A percentile compares a stretch with the other conserved stretches of the same genome.
Evolutionary conservation across 2,888 invertebrate species (phyloP).

Genomic region (Erebia palarica): DNA sequence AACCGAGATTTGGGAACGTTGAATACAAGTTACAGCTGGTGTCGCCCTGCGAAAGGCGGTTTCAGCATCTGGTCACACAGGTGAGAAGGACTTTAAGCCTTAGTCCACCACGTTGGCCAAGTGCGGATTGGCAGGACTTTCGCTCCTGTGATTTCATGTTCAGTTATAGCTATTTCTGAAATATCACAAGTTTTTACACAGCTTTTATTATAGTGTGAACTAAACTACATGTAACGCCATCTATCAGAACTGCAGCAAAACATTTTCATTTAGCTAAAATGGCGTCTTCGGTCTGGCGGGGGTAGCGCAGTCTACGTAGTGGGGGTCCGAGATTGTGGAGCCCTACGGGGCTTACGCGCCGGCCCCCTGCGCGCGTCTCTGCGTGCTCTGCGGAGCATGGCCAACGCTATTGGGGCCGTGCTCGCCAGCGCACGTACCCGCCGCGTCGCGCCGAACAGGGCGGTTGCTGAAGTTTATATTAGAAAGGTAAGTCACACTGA

Average conservation of each 20-base stretch:
- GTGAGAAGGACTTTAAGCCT: conserved; percentile 54
- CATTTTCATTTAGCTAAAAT: conserved; percentile 89
- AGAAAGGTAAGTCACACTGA: conserved; percentile 84
- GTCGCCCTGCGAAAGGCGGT: conserved; percentile 92
- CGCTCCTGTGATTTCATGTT: too few species aligned
- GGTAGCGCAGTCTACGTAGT: conserved; percentile 99
- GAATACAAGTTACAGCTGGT: conserved; percentile 98
- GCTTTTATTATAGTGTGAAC: not conserved
- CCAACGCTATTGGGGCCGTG: conserved; percentile 91
- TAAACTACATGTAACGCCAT: conserved; percentile 5
- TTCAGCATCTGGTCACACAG: conserved; percentile 98
- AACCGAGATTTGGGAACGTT: conserved; percentile 96
- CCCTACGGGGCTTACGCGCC: conserved; percentile 91
- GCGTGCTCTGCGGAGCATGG: conserved; percentile 94
- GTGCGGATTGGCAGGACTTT: not conserved
- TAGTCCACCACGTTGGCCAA: not conserved
- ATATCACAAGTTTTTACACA: not conserved
- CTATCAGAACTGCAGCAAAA: not conserved
- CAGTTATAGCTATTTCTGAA: too few species aligned
- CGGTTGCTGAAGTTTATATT: conserved; percentile 91
- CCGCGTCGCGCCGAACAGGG: conserved; percentile 75
- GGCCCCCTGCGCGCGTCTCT: conserved; percentile 94
- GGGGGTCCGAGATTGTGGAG: conserved; percentile 95
- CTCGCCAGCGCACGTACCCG: conserved; percentile 61
- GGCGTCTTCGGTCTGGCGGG: conserved; percentile 93